Conservation (phyloP, 2,113 vertebrate genomes). For the Psophia crepitans region DNA sequence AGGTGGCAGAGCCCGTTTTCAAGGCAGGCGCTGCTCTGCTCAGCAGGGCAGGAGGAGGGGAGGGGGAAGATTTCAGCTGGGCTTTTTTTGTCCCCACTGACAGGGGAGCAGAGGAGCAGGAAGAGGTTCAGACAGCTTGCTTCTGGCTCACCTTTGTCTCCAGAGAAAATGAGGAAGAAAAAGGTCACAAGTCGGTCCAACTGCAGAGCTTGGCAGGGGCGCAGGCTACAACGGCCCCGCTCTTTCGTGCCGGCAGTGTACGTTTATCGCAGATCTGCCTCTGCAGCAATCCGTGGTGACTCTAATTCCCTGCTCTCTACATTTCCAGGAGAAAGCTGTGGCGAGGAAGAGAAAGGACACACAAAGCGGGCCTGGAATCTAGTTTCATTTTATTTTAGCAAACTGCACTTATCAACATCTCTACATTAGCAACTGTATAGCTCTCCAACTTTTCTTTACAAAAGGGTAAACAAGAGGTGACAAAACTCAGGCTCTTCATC, state of each 20-base stretch:
- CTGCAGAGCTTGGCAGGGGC: neutral
- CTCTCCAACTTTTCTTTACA: conserved; percentile 71
- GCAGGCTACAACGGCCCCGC: neutral
- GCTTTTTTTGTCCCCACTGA: neutral
- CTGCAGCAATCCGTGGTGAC: neutral
- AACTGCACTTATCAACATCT: conserved; percentile 69
- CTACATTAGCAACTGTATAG: conserved; percentile 68
- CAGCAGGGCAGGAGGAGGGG: neutral
- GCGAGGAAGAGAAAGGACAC: neutral
- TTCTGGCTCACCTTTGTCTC: neutral
- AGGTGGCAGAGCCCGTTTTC: fast-evolving
- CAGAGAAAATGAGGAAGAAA: neutral
- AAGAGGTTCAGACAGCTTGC: neutral
- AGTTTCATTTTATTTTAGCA: conserved; percentile 76
- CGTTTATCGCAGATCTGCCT: neutral
- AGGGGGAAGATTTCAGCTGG: neutral
- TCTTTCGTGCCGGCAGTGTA: fast-evolving
- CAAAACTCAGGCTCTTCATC: conserved; percentile 60
- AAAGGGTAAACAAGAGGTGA: conserved; percentile 73
- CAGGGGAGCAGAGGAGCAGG: neutral
- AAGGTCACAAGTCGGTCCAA: neutral
- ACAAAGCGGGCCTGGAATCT: conserved; percentile 62
- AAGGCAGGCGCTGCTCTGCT: neutral
- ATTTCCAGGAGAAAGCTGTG: neutral
- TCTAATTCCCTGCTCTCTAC: neutral